Percentiles rank a stretch among this genome's conserved stretches.
phyloP scores from a whole-genome alignment of 2,888 invertebrate species.

The Laothoe populi region DNA sequence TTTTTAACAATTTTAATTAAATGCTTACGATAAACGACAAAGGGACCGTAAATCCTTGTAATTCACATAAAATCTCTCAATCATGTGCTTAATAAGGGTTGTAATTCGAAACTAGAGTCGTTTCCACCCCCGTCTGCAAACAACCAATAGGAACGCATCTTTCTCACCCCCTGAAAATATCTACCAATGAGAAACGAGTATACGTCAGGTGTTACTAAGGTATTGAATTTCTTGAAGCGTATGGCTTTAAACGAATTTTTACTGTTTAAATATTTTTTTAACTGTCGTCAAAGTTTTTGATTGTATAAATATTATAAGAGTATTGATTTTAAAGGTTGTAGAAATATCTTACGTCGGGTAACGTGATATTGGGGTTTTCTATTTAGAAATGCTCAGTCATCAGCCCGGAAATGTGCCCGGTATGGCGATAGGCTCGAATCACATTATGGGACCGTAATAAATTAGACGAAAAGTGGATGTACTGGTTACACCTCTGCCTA shows the following conservation, averaged over 20 bases:
- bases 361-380: too few species aligned
- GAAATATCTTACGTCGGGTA: too few species aligned
- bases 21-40: conserved; percentile 2
- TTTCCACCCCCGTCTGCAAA: conserved; percentile 28
- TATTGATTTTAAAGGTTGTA: neutral
- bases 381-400: too few species aligned
- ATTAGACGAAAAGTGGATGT: too few species aligned
- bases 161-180: conserved; percentile 30
- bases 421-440: too few species aligned
- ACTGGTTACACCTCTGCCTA: too few species aligned
- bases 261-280: conserved; percentile 2
- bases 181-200: conserved; percentile 29
- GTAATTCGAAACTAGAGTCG: conserved; percentile 20
- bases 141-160: conserved; percentile 28
- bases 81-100: conserved; percentile 23
- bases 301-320: neutral
- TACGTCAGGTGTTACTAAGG: conserved; percentile 28
- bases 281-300: neutral
- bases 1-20: conserved; percentile 6
- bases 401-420: too few species aligned
- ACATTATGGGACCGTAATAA: too few species aligned
- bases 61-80: conserved; percentile 23
- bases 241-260: conserved; percentile 9
- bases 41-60: conserved; percentile 15
- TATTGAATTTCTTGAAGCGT: conserved; percentile 12